A percentile compares a stretch with the other conserved stretches of the same genome.
Evolutionary conservation across 2,888 invertebrate species (phyloP).

Genomic region (Acrocyrtus sp.): DNA sequence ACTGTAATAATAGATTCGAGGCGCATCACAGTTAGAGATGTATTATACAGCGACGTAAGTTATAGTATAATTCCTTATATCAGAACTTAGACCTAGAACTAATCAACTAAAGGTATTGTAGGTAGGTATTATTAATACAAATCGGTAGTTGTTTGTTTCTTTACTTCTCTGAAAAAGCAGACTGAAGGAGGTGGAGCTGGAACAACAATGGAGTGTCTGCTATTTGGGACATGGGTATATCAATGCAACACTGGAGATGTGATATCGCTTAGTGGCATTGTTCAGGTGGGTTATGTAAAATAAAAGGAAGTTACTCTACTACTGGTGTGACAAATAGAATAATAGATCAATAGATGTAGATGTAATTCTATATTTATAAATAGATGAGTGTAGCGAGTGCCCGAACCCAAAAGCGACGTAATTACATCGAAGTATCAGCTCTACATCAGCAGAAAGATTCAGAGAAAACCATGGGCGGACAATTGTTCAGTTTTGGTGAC

Average conservation of each 20-base stretch:
- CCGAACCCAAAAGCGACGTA: too few relatives aligned
- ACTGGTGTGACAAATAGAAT: too few relatives aligned
- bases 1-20: constrained; percentile 41
- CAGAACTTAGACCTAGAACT: too few relatives aligned
- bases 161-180: too few relatives aligned
- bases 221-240: constrained; percentile 84
- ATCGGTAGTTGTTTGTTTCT: too few relatives aligned
- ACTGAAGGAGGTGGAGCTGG: constrained; percentile 76
- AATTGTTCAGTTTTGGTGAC: constrained; percentile 74
- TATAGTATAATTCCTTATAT: not conserved
- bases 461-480: constrained; percentile 66
- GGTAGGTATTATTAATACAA: too few relatives aligned
- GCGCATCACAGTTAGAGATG: constrained; percentile 54
- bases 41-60: constrained; percentile 49
- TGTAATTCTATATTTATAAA: too few relatives aligned
- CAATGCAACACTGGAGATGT: constrained; percentile 89
- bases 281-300: too few relatives aligned
- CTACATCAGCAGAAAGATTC: constrained; percentile 79
- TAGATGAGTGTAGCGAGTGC: too few relatives aligned
- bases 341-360: not conserved
- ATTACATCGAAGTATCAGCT: constrained; percentile 84
- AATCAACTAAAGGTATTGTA: too few relatives aligned
- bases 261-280: constrained; percentile 85
- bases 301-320: too few relatives aligned
- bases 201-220: constrained; percentile 84